Evolutionary conservation across 2,113 vertebrate genomes (phyloP).

Genomic region (Patagioenas fasciata): DNA sequence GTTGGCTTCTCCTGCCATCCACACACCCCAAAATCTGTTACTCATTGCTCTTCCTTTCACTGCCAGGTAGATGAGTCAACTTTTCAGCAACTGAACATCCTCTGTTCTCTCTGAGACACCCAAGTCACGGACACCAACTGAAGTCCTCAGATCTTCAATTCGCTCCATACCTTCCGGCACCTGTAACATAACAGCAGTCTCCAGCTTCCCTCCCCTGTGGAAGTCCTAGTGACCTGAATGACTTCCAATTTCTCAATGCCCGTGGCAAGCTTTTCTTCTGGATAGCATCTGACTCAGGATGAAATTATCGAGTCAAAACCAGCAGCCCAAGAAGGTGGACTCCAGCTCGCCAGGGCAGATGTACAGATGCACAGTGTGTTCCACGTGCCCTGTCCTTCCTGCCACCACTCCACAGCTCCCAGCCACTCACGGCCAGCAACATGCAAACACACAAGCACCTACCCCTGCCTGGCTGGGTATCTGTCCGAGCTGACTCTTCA

Average conservation of each 20-base stretch:
- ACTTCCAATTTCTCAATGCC: slow-evolving; percentile 1
- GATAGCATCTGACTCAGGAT: not conserved
- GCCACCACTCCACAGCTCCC: not conserved
- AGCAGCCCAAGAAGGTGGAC: not conserved
- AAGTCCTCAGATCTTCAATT: not conserved
- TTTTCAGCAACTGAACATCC: slow-evolving; percentile 31
- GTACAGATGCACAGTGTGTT: not conserved
- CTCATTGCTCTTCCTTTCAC: not conserved
- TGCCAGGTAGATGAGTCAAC: slow-evolving; percentile 20
- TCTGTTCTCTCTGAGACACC: not conserved
- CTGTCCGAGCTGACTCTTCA: not conserved
- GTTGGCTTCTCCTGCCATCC: not conserved
- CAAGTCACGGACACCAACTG: not conserved
- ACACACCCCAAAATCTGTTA: slow-evolving; percentile 9
- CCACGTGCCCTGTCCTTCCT: not conserved
- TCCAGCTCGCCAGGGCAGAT: not conserved
- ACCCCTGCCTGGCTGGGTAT: not conserved
- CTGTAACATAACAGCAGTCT: not conserved
- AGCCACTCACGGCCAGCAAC: not conserved
- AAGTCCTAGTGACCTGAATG: slow-evolving; percentile 31
- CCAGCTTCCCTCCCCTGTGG: not conserved
- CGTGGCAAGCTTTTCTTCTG: not conserved
- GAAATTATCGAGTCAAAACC: not conserved
- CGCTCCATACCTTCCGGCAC: slow-evolving; percentile 15
- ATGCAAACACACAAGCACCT: not conserved